Base-by-base conservation (phyloP, 2,888 invertebrate genomes). In the Ditylenchus weischeri region DNA sequence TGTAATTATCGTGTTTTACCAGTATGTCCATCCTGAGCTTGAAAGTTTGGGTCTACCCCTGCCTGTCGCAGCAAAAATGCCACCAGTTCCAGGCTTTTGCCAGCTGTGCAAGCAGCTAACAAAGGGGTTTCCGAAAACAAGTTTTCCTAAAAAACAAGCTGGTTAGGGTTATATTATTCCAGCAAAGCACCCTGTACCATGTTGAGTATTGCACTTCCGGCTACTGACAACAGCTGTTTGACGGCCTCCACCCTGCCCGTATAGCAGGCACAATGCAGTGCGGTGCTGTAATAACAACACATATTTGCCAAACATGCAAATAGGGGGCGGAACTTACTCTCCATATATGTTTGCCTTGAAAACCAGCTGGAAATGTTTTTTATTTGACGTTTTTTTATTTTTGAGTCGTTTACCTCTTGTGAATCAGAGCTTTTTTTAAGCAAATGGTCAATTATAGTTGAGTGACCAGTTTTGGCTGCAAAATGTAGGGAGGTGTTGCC, bases 111-210 rank as follows among this genome's bases (percentile, higher is more conserved):
- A 0, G 85, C 84, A 70, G 85, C 82, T 72, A 85, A 85, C 18
- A 85, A 75, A 11, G 85, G 85, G 5, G 85, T 85, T 75, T 86
- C 86, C 68, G 85, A 85, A 75, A 85, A 86, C 35, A 85, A 81
- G 66, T 86, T 86, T 71, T 86, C 85, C 74, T 82, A 57, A 18
- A 71, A 35, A 13, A 1, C 21, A n/a, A 23, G 47, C 19, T 59
- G 47, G 19, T 69, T 15, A n/a, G 8, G 15, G n/a, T 38, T 10
- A 11, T 68, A 29, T 29, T 60, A 38, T 13, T n/a, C n/a, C n/a
- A n/a, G n/a, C n/a, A n/a, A n/a, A n/a, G n/a, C n/a, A 38, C 19
- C 65, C 21, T 10, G 13, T 62, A 75, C 75, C 70, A 73, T 69
- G 29, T 71, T 75, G 7, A 79, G 67, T n/a, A 77, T 72, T 19